Percentiles rank a stretch among this genome's conserved stretches.
Evolutionary conservation across 2,113 vertebrate species (phyloP).

Genomic region (Embiotoca jacksoni): DNA sequence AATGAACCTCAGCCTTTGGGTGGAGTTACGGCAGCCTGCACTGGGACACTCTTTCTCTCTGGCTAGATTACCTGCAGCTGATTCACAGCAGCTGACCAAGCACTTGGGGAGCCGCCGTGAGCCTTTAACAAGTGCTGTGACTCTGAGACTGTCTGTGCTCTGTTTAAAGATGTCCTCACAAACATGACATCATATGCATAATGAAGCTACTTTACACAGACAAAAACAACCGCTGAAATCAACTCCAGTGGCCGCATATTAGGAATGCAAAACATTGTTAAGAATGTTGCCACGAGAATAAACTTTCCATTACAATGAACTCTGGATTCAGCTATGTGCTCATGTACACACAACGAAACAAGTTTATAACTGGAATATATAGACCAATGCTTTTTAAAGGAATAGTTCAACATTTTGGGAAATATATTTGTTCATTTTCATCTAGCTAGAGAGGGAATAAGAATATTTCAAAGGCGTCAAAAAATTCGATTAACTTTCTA

Average conservation of each 20-base stretch:
- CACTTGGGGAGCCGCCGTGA: constrained; percentile 45
- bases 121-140: constrained; percentile 70
- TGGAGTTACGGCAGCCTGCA: not conserved
- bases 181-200: constrained; percentile 54
- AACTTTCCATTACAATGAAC: constrained; percentile 29
- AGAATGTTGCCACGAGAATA: constrained; percentile 8
- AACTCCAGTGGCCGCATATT: not conserved
- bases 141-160: constrained; percentile 15
- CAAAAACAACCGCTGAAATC: constrained; percentile 59
- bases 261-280: constrained; percentile 22
- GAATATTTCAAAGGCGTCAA: too few species aligned
- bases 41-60: not conserved
- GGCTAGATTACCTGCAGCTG: constrained; percentile 52
- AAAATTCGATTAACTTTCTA: too few species aligned
- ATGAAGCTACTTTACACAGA: constrained; percentile 51
- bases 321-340: constrained; percentile 17
- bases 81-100: constrained; percentile 71
- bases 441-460: too few species aligned
- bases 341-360: not conserved
- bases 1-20: constrained; percentile 15
- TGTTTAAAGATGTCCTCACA: constrained; percentile 58
- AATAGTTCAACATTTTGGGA: too few species aligned
- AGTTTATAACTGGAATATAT: not conserved
- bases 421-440: too few species aligned
- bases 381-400: not conserved